Base-by-base conservation (phyloP, 1,140 invertebrate species). In the Geopemphigus sp. region DNA sequence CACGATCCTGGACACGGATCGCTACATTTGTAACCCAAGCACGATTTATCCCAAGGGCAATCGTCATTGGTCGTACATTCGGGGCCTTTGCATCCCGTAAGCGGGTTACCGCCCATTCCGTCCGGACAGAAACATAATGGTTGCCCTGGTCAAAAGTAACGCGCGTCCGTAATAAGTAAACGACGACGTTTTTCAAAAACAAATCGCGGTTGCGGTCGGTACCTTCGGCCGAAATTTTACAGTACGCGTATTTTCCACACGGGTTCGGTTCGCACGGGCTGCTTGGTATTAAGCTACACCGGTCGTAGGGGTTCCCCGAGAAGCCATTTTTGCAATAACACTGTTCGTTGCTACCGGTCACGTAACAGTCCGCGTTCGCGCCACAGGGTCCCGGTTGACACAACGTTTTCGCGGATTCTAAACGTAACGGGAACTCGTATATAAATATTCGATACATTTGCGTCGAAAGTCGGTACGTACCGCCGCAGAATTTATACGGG, bases 1-100 rank as follows among this genome's bases (percentile, higher is more conserved):
- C 94, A 95, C 61, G 91, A 89, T 56, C 93, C 92, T 0, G 92
- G 89, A 83, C 93, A 95, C 54, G 93, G 93, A 85, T 95, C 91
- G 81, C 89, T 87, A 83, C 94, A 95, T 82, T 88, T 88, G 82
- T 91, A 91, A 22, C 91, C 90, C 83, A 94, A 91, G 83, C 93
- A 95, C 53, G 92, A 91, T 86, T 90, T 88, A 80, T 88, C 87
- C n/a, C 85, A 82, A 26, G 88, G 84, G 84, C 93, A 95, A 83
- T 94, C 92, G 64, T 89, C 88, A 84, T 94, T 90, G n/a, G 90
- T 86, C 81, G 90, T 88, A 85, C 93, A 95, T 86, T 94, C 92
- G 76, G 90, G 90, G 22, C 90, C 90, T 83, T 90, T 88, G 85
- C 92, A 93, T 61, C 93, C 91, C 87, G 90, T 91, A 73, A 88